Base-by-base conservation (phyloP, 2,797 vertebrate genomes). In the Macroramphosus scolopax region DNA sequence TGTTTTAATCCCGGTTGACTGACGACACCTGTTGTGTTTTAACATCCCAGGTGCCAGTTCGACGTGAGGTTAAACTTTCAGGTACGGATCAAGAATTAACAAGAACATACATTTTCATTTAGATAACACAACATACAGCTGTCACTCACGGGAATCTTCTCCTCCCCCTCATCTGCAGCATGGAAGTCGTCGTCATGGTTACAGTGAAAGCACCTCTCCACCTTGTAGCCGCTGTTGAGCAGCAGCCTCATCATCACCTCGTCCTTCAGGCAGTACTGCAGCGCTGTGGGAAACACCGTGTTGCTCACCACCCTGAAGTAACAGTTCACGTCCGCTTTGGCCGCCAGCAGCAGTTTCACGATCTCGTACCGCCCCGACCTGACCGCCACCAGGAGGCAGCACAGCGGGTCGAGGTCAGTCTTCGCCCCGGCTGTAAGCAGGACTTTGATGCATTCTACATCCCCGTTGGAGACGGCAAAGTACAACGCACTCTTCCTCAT, bases 161-260 rank as follows among this genome's bases (percentile, higher is more conserved):
- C 43, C 0, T 69, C 57, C 6, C 5, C 31, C 1, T 67, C 57
- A 1, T 55, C 46, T 0, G 13, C 10, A 5, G 12, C 16, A 9
- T 36, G 16, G 4, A 73, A 72, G 8, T 74, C 31, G 68, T 81
- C 54, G 18, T 89, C 88, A 18, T 93, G 93, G 73, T 75, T 72
- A 63, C 93, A 97, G 16, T 77, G 79, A 72, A 97, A 96, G 74
- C 92, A 95, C 16, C 76, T 82, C 17, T 89, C 84, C 37, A 82
- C 92, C 1, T 86, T 66, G 22, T 92, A 97, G 16, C 93, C 95
- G 0, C 87, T 74, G 67, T 92, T 93, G 33, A 95, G 87, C 71
- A 98, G 64, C 62, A 96, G 78, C 30, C 92, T 84, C 83, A 95
- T 88, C 94, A 96, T 95, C 10, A 83, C 82, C 63, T 94, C 92